Conservation (phyloP, 2,113 vertebrate species). For the Scartelaos histophorus region DNA sequence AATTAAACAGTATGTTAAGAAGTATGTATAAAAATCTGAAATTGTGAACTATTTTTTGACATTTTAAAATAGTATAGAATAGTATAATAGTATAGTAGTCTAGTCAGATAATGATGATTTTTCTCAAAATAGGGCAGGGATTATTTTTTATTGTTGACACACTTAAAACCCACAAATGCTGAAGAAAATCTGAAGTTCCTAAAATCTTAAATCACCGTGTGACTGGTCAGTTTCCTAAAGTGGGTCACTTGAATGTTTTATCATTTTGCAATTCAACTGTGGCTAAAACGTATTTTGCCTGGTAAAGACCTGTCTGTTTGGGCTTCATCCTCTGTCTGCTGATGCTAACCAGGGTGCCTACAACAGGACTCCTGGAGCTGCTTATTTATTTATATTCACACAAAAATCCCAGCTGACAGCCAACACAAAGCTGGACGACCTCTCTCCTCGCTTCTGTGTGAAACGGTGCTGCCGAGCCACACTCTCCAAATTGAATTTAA, state of each 20-base stretch:
- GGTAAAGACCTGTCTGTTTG: not conserved
- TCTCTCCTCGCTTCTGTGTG: not conserved
- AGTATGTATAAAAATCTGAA: too few species aligned
- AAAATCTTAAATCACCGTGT: not conserved
- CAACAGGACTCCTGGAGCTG: not conserved
- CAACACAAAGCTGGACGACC: conserved; percentile 6
- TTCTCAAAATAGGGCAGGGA: too few species aligned
- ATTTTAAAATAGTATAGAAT: too few species aligned
- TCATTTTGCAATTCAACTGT: not conserved
- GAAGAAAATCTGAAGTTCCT: not conserved
- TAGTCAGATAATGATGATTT: too few species aligned
- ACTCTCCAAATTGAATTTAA: conserved; percentile 11
- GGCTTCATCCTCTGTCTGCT: not conserved
- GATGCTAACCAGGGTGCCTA: not conserved
- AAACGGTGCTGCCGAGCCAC: conserved; percentile 1
- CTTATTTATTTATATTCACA: conserved; percentile 7
- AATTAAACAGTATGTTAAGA: too few species aligned
- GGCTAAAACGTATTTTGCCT: not conserved
- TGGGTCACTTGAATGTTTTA: conserved; percentile 2
- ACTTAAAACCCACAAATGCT: too few species aligned
- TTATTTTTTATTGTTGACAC: too few species aligned
- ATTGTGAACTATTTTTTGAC: too few species aligned
- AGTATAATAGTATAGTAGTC: too few species aligned
- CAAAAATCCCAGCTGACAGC: conserved; percentile 1
- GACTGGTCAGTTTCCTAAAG: not conserved